Evolutionary conservation across 2,888 invertebrate species (phyloP).

Genomic region (Apotomis turbidana): DNA sequence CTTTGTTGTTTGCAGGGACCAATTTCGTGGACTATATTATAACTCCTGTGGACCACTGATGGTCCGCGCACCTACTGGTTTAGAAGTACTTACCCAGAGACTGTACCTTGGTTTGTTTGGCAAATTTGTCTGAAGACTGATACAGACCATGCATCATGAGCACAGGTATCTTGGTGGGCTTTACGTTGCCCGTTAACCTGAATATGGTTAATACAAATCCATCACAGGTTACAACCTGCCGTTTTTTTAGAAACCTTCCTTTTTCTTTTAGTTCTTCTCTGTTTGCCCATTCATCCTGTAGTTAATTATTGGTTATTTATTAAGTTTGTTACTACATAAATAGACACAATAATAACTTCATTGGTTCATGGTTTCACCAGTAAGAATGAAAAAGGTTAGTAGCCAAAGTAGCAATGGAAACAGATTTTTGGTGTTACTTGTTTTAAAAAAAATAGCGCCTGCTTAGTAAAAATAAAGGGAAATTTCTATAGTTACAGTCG

Average conservation of each 20-base stretch:
- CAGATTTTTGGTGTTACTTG: too few relatives aligned
- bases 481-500: too few relatives aligned
- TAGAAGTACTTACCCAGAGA: slow-evolving; percentile 19
- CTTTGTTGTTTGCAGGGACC: too few relatives aligned
- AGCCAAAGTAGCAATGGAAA: too few relatives aligned
- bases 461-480: too few relatives aligned
- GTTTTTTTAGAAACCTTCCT: not conserved
- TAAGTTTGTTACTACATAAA: too few relatives aligned
- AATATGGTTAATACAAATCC: slow-evolving; percentile 3
- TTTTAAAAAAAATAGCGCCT: too few relatives aligned
- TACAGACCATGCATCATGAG: slow-evolving; percentile 27
- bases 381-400: too few relatives aligned
- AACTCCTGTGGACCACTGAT: too few relatives aligned
- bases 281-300: not conserved
- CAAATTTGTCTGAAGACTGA: slow-evolving; percentile 26
- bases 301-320: not conserved
- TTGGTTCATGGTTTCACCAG: too few relatives aligned
- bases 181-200: slow-evolving; percentile 2
- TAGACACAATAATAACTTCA: too few relatives aligned
- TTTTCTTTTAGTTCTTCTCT: not conserved
- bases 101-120: slow-evolving; percentile 4
- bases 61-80: not conserved
- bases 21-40: too few relatives aligned
- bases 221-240: slow-evolving; percentile 4
- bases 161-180: not conserved